Evolutionary conservation across 35 echinoderm and acorn worm species (phyloP).

Genomic region (Diadema setosum): DNA sequence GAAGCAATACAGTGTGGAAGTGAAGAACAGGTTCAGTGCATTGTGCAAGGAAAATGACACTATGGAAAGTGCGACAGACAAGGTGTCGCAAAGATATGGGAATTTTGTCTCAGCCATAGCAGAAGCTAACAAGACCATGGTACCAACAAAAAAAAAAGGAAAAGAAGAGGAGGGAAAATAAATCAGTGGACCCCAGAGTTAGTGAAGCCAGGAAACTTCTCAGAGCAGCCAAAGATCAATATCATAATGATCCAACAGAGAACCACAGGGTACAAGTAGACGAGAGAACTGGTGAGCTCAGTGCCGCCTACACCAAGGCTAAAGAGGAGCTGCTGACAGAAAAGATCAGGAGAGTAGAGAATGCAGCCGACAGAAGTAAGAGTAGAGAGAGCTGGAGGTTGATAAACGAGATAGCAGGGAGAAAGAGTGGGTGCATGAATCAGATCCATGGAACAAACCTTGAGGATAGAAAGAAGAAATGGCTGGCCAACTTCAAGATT

Average conservation of each 20-base stretch:
- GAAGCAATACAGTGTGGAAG: background rate
- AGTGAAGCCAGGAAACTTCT: background rate
- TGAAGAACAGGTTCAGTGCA: background rate
- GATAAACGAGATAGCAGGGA: background rate
- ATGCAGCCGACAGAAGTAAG: background rate
- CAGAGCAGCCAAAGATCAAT: background rate
- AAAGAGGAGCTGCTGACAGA: too few relatives aligned
- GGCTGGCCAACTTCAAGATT: background rate
- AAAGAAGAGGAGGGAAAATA: background rate
- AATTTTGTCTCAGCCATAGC: background rate
- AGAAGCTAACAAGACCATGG: background rate
- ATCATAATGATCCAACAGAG: background rate
- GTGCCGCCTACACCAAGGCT: too few relatives aligned
- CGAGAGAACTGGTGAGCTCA: background rate
- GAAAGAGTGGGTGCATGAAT: background rate
- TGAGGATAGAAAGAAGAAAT: background rate
- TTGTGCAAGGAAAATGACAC: background rate
- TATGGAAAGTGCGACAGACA: background rate
- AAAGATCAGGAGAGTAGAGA: background rate
- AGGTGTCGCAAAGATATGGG: background rate
- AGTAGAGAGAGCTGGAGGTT: too few relatives aligned
- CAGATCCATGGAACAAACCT: background rate
- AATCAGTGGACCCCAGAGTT: background rate
- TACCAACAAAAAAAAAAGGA: background rate
- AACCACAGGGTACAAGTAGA: background rate